Evolutionary conservation across 2,797 vertebrate genomes (phyloP), one percentile per base, ranked within the genome.

Genomic region (Falco columbarius): DNA sequence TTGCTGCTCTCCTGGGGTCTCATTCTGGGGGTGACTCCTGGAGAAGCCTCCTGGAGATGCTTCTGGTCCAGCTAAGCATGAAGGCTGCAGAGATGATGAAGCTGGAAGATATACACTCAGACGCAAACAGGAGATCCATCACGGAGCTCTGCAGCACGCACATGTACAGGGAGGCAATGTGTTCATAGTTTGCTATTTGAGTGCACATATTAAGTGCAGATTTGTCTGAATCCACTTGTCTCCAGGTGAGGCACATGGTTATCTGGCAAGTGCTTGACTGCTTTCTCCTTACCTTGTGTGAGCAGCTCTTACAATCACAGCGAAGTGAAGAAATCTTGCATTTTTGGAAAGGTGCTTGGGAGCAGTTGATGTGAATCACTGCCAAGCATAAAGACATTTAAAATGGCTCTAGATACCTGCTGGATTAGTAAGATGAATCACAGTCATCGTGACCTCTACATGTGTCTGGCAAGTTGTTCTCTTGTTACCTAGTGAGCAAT

Each of bases 381-480:
- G 93, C 83, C 86, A 62, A 87, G 76, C 68, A 68, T 21, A 55
- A 75, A 96, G 89, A 86, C 63, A 56, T 87, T 89, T 63, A 40
- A 40, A 90, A 38, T 11, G 70, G 73, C 83, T 92, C 30, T n/a
- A 81, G 90, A 75, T 89, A 84, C 81, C 93, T 96, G 80, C 93
- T 93, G 72, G 95, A 93, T 89, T 30, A 51, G 90, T 84, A 79
- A 96, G 92, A 95, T 94, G 96, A 96, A 93, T 96, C 95, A 89
- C 86, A 76, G 81, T 80, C 47, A 1, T 46, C 22, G 10, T 93
- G 96, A 96, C 96, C 96, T 80, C 96, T 79, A 84, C 85, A 17
- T 92, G 94, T 94, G 94, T 94, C 95, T 97, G 94, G 94, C 95
- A 95, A 91, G 91, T 96, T 84, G 85, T 95, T 95, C 93, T 90